Conservation (phyloP, 2,113 vertebrate species). For the Chloroceryle aenea region DNA sequence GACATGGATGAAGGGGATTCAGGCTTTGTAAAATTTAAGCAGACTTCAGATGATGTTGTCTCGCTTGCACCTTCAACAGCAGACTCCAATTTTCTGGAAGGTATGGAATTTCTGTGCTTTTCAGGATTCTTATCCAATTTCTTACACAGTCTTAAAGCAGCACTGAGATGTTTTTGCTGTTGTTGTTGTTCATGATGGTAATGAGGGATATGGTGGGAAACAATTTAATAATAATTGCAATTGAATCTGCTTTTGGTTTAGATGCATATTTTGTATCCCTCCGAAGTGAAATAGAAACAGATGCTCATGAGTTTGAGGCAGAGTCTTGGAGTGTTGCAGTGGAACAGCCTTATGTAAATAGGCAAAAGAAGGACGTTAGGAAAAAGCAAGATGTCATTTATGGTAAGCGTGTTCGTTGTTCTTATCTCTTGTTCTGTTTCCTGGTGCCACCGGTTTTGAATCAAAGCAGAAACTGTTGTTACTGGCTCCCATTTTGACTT, state of each 20-base stretch:
- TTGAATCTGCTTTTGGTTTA: constrained; percentile 50
- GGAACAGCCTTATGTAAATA: constrained; percentile 84
- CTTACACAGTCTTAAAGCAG: background rate
- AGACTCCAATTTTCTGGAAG: constrained; percentile 90
- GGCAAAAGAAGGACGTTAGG: constrained; percentile 81
- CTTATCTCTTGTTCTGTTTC: background rate
- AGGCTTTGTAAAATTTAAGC: constrained; percentile 79
- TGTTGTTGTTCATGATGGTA: background rate
- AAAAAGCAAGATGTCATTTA: constrained; percentile 96
- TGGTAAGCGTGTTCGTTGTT: constrained; percentile 76
- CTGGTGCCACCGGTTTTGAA: background rate
- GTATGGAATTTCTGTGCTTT: constrained; percentile 69
- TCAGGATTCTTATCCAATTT: background rate
- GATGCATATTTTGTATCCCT: constrained; percentile 84
- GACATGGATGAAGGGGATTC: constrained; percentile 94
- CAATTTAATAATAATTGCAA: background rate
- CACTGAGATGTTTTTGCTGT: background rate
- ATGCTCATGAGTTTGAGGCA: constrained; percentile 89
- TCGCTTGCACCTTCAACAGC: constrained; percentile 82
- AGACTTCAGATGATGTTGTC: constrained; percentile 82
- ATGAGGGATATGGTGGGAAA: background rate
- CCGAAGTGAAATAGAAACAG: constrained; percentile 85
- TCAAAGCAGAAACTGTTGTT: background rate
- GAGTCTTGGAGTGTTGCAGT: constrained; percentile 95
- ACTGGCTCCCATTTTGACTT: background rate